Evolutionary conservation across 2,888 invertebrate species (phyloP).

Genomic region (Mantis religiosa): DNA sequence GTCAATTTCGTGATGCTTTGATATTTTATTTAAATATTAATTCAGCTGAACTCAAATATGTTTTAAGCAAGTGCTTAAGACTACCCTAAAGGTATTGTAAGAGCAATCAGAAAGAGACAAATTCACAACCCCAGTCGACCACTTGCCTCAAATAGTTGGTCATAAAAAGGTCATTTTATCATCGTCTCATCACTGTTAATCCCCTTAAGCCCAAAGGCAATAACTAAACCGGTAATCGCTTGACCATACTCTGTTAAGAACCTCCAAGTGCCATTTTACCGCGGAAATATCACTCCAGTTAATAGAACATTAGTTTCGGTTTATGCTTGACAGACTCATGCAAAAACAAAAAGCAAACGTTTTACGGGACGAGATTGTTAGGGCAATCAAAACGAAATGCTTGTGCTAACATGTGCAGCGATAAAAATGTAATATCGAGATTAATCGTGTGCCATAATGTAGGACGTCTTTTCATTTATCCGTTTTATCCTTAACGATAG

Average conservation of each 20-base stretch:
- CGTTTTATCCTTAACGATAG: no score
- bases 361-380: background rate
- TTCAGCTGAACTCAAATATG: no score
- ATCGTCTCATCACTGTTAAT: background rate
- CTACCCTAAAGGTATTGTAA: background rate
- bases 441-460: no score
- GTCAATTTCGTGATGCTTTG: no score
- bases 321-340: background rate
- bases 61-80: background rate
- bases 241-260: background rate
- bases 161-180: background rate
- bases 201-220: background rate
- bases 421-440: background rate
- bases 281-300: background rate
- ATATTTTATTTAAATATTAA: no score
- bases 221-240: background rate
- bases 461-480: no score
- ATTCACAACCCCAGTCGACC: background rate
- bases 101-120: background rate
- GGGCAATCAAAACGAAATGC: background rate
- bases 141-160: background rate
- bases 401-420: background rate
- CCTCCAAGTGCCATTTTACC: background rate
- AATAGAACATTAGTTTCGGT: background rate
- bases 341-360: background rate